These are phyloP conservation scores for Triplophysa dalaica DNA, from an alignment of 2,113 vertebrate genomes.

Conservation along the genomic window DNA sequence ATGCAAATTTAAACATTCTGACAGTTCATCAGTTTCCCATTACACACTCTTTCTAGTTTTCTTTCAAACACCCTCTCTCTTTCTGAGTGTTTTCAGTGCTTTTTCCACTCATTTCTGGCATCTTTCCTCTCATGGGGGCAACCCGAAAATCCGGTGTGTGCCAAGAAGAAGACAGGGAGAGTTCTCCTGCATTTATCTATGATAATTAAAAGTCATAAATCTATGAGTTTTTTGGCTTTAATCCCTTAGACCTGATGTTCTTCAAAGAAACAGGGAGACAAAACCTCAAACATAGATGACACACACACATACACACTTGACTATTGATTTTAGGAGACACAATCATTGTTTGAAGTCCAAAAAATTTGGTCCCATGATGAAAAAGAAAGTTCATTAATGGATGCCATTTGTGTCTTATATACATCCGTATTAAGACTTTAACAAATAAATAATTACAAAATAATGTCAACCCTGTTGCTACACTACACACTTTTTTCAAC, in stretches of 20 bases:
- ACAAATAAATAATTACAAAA: too few species aligned
- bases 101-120: conserved; percentile 31
- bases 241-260: conserved; percentile 34
- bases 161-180: conserved; percentile 47
- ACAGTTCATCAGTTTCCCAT: conserved; percentile 5
- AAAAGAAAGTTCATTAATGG: neutral
- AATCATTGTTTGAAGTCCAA: conserved; percentile 9
- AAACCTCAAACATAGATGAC: conserved; percentile 33
- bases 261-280: conserved; percentile 38
- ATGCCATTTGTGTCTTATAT: too few species aligned
- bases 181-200: conserved; percentile 37
- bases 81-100: conserved; percentile 10
- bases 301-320: conserved; percentile 25
- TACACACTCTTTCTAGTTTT: conserved; percentile 7
- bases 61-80: neutral
- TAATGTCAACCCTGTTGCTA: too few species aligned
- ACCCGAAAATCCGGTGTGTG: conserved; percentile 31
- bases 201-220: conserved; percentile 57
- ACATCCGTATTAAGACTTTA: too few species aligned
- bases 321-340: conserved; percentile 21
- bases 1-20: neutral
- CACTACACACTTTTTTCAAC: too few species aligned
- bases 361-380: conserved; percentile 5
- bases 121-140: conserved; percentile 36
- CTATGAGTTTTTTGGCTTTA: conserved; percentile 36